Evolutionary conservation across 2,797 vertebrate species (phyloP).

Genomic region (Uromys caudimaculatus): DNA sequence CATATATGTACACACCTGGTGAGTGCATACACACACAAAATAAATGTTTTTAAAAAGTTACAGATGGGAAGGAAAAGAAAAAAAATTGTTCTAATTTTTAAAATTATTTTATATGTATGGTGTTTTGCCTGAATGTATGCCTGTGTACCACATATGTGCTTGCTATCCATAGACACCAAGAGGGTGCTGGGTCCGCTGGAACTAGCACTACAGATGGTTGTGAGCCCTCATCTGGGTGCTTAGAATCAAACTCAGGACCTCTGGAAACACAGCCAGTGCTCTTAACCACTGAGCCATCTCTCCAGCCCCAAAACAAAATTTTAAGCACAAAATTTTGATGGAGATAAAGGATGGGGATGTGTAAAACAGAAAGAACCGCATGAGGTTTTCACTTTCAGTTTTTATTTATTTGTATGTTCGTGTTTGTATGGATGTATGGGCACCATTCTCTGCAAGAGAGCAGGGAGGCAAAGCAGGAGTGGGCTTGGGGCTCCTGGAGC

Average conservation of each 20-base stretch:
- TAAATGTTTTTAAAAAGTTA: background rate
- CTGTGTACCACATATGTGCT: background rate
- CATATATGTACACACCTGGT: background rate
- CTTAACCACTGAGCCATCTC: background rate
- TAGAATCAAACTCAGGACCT: background rate
- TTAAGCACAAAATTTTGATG: background rate
- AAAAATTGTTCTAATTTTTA: background rate
- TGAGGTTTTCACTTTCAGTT: background rate
- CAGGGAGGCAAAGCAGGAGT: background rate
- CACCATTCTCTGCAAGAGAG: background rate
- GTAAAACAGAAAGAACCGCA: background rate
- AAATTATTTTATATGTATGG: background rate
- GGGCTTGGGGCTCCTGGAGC: too few species aligned
- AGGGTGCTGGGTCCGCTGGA: background rate
- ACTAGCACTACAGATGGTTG: background rate
- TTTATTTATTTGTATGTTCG: background rate
- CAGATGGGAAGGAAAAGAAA: background rate
- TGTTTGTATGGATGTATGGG: background rate
- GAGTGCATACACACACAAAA: background rate
- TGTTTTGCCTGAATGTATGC: background rate
- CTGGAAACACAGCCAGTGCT: background rate
- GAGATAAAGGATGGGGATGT: background rate
- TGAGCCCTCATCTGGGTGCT: background rate
- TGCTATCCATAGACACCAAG: background rate
- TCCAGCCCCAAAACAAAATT: background rate